Conservation (phyloP, 2,888 invertebrate species). For the Hecatera dysodea region DNA sequence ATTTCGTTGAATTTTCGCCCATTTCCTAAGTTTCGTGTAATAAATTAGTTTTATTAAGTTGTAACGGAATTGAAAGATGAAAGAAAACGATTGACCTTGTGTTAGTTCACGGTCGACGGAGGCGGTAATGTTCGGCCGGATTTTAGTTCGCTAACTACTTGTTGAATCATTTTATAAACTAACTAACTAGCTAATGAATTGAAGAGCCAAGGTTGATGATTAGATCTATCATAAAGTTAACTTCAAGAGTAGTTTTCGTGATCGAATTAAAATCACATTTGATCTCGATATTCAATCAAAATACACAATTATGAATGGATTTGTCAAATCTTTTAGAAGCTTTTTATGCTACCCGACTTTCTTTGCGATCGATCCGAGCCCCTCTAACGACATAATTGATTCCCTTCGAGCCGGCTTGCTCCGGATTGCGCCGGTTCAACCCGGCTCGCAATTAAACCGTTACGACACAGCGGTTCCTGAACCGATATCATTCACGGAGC, state of each 20-base stretch:
- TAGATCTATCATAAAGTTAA: not conserved
- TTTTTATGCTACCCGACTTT: conserved; percentile 15
- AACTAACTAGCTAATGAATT: not conserved
- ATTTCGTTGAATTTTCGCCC: conserved; percentile 10
- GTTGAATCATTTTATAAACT: conserved; percentile 26
- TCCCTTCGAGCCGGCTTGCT: conserved; percentile 18
- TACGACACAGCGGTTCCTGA: conserved; percentile 35
- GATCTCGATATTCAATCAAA: conserved; percentile 15
- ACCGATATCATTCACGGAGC: conserved; percentile 28
- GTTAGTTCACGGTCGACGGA: conserved; percentile 17
- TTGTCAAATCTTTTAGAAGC: conserved; percentile 14
- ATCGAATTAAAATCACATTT: conserved; percentile 9
- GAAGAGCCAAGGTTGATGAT: not conserved
- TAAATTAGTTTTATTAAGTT: conserved; percentile 21
- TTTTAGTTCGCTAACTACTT: conserved; percentile 44
- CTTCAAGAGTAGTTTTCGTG: not conserved
- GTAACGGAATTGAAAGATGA: conserved; percentile 23
- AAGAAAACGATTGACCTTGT: conserved; percentile 7
- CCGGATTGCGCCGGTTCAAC: conserved; percentile 19
- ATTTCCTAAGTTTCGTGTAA: not conserved
- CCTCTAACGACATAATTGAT: conserved; percentile 52
- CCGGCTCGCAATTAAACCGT: conserved; percentile 38
- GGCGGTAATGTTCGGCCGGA: conserved; percentile 28
- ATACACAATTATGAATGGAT: conserved; percentile 22
- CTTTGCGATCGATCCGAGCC: conserved; percentile 26